Percentiles rank a stretch among this genome's conserved stretches.
Evolutionary conservation across 2,888 invertebrate genomes (phyloP).

Genomic region (Deilephila elpenor): DNA sequence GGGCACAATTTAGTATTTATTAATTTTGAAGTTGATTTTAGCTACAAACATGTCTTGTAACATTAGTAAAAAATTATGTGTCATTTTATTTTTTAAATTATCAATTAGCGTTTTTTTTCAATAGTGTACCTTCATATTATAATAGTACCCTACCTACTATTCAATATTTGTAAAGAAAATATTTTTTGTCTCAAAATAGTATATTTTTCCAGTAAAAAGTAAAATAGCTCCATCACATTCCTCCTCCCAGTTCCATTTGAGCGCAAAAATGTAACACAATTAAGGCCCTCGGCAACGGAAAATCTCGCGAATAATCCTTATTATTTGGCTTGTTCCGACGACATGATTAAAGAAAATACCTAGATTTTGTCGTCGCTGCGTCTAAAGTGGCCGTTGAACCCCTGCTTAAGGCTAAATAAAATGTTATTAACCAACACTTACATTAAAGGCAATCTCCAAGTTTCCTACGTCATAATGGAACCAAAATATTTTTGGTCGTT

Average conservation of each 20-base stretch:
- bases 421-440: conserved; percentile 21
- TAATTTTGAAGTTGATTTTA: no score
- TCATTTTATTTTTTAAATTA: no score
- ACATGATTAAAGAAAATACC: conserved; percentile 17
- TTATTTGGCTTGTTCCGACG: conserved; percentile 21
- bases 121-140: no score
- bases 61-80: no score
- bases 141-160: no score
- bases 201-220: background rate
- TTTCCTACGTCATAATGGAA: background rate
- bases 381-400: conserved; percentile 8
- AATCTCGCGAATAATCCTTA: conserved; percentile 25
- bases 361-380: conserved; percentile 11
- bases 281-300: conserved; percentile 15
- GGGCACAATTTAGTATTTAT: no score
- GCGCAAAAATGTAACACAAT: conserved; percentile 19
- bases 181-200: background rate
- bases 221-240: background rate
- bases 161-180: background rate
- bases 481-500: background rate
- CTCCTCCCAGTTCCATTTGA: background rate
- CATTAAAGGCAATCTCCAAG: conserved; percentile 8
- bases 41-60: no score
- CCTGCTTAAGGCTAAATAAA: conserved; percentile 13
- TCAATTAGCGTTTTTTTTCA: no score